Evolutionary conservation across 1,140 invertebrate genomes (phyloP).

Genomic region (Drosophila novamexicana): DNA sequence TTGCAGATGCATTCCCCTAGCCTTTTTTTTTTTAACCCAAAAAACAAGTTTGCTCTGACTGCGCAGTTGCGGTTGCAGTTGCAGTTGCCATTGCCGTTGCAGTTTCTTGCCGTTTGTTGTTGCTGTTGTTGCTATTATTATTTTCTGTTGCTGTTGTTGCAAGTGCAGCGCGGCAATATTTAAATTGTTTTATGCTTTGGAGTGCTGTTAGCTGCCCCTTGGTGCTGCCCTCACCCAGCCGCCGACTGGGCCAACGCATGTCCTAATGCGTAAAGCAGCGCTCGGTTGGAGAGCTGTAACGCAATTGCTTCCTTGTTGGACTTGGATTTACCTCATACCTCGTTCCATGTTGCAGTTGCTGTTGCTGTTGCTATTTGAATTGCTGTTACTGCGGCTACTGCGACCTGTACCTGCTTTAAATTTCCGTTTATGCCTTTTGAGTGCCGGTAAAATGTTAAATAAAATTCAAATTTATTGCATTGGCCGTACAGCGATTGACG

Average conservation of each 20-base stretch:
- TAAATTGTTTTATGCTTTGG: conserved; percentile 82
- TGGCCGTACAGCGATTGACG: conserved; percentile 68
- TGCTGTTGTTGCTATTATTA: conserved; percentile 12
- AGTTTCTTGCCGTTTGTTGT: conserved; percentile 28
- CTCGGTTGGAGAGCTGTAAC: conserved; percentile 41
- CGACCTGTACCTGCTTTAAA: conserved; percentile 66
- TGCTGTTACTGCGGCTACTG: conserved; percentile 39
- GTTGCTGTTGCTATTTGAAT: conserved; percentile 28
- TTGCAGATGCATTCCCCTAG: conserved; percentile 73
- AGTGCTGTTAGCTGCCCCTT: conserved; percentile 64
- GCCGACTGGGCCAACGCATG: conserved; percentile 65
- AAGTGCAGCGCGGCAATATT: conserved; percentile 79
- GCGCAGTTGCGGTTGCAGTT: conserved; percentile 32
- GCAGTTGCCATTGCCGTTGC: conserved; percentile 21
- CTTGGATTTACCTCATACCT: conserved; percentile 45
- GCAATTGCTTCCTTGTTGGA: conserved; percentile 77
- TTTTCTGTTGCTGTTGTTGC: conserved; percentile 55
- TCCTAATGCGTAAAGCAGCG: conserved; percentile 73
- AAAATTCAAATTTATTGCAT: conserved; percentile 81
- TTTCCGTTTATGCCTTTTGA: conserved; percentile 82
- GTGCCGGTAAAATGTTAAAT: conserved; percentile 82
- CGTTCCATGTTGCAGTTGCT: neutral
- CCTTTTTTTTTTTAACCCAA: conserved; percentile 23
- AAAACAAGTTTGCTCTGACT: conserved; percentile 58
- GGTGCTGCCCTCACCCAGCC: neutral